Evolutionary conservation across 2,797 vertebrate genomes (phyloP), one percentile per base, ranked within the genome.

Genomic region (Bufotes viridis): DNA sequence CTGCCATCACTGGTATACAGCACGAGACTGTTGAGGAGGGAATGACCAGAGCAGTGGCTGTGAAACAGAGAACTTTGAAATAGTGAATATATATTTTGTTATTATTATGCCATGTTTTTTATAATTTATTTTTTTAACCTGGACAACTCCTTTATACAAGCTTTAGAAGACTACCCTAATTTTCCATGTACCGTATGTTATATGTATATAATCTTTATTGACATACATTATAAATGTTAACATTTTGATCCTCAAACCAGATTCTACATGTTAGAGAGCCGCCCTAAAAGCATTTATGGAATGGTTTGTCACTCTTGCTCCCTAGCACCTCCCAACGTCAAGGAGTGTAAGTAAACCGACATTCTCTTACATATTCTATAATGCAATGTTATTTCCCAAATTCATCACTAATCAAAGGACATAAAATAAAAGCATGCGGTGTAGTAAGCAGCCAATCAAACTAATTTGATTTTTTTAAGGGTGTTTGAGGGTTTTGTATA

Each of bases 261-360:
- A 91, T 98, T 97, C 94, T 99, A 98, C 93, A 98, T 98, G 93
- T 91, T 98, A 94, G 98, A 98, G 89, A 98, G 96, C 93, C 95
- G 96, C 86, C 97, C 97, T 58, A 96, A 96, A 88, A 99, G 97
- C 92, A 97, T 97, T 90, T 99, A 99, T 0, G 96, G 96, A 85
- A 97, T 98, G 97, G 97, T 99, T 90, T 99, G 98, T 93, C 98
- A 99, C 91, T 98, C 98, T 0, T 99, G 98, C 92, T 95, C 96
- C 91, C 93, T 98, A 24, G 97, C 98, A 0, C 97, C 97, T 6
- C 96, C 94, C 86, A 97, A 98, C 94, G 97, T 96, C 93, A 99
- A 98, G 94, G 97, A 99, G 95, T 99, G 98, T 99, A 95, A 98
- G 97, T 95, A 67, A 22, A 63, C 9, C 15, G 0, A 14, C 26